Evolutionary conservation across 2,113 vertebrate genomes (phyloP).

Genomic region (Myodes glareolus): DNA sequence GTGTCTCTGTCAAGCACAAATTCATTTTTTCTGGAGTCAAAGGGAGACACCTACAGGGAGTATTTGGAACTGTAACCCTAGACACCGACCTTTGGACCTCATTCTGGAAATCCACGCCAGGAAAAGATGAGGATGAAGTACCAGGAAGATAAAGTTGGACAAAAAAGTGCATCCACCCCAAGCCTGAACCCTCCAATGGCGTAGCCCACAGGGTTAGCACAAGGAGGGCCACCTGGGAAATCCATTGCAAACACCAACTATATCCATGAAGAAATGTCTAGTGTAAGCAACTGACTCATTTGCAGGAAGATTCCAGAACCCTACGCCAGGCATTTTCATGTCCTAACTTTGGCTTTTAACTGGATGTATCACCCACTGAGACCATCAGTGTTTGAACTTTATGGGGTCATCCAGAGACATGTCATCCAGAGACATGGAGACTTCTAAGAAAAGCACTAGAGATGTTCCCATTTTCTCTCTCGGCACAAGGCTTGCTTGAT

Average conservation of each 20-base stretch:
- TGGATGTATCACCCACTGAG: background rate
- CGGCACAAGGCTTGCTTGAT: background rate
- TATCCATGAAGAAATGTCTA: background rate
- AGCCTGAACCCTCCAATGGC: background rate
- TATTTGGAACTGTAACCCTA: constrained; percentile 44
- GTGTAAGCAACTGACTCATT: background rate
- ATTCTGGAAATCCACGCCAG: background rate
- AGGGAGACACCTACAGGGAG: constrained; percentile 67
- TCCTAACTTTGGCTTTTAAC: background rate
- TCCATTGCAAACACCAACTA: background rate
- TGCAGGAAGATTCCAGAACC: background rate
- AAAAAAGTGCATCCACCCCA: background rate
- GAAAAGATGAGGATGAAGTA: background rate
- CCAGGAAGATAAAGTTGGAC: background rate
- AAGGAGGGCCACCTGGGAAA: background rate
- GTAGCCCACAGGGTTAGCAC: background rate
- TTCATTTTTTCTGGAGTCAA: constrained; percentile 19
- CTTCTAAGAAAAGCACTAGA: background rate
- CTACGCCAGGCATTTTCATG: background rate
- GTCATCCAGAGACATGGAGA: background rate
- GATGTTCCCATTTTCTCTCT: background rate
- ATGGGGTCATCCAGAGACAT: background rate
- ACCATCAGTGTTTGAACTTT: background rate
- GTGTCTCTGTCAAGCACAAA: background rate
- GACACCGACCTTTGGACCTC: background rate